Conservation (phyloP, 2,113 vertebrate species). For the Dasyprocta punctata region DNA sequence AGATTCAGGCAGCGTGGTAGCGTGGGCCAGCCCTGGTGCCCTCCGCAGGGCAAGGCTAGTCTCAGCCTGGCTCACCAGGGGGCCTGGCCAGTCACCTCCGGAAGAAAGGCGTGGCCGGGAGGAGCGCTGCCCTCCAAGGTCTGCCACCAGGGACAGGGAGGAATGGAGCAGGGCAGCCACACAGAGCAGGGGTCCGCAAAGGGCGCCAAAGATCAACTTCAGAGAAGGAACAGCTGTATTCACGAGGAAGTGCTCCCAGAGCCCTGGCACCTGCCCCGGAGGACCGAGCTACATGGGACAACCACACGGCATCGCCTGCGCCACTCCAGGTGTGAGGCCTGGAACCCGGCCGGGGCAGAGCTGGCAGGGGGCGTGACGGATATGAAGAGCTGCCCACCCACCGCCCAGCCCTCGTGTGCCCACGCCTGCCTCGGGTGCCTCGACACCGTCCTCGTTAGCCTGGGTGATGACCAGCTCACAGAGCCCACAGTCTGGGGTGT, state of each 20-base stretch:
- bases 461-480: not conserved
- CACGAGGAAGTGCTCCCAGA: no score
- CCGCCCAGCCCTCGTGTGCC: rapidly evolving
- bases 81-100: not conserved
- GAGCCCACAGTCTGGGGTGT: not conserved
- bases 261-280: no score
- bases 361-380: not conserved
- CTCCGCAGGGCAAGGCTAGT: rapidly evolving
- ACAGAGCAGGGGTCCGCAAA: no score
- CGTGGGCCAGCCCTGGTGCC: not conserved
- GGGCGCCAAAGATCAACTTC: not conserved
- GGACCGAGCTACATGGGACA: rapidly evolving
- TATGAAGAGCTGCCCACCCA: rapidly evolving
- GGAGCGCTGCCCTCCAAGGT: rapidly evolving
- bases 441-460: no score
- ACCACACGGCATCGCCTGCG: not conserved
- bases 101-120: not conserved
- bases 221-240: not conserved
- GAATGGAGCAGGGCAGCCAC: rapidly evolving
- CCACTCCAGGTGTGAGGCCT: not conserved
- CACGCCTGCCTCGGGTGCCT: rapidly evolving
- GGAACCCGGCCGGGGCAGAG: rapidly evolving
- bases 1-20: not conserved
- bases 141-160: not conserved
- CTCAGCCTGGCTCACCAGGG: not conserved